phyloP scores from a whole-genome alignment of 2,113 vertebrate species.

The Orcinus orca region DNA sequence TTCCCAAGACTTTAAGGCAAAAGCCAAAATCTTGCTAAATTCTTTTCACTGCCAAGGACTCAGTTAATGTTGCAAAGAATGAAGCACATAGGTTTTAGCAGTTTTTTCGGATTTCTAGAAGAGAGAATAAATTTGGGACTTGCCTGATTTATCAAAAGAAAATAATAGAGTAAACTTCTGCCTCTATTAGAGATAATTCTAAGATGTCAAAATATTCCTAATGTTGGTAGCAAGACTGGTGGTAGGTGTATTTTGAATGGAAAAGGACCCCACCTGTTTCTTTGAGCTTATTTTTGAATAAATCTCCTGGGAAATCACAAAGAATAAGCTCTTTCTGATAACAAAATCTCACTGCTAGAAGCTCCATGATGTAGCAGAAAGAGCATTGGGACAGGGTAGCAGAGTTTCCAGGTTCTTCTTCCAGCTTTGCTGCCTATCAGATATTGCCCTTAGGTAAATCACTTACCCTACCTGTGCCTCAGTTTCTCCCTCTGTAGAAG shows the following conservation, averaged over 20 bases:
- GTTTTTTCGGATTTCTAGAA: not conserved
- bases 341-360: not conserved
- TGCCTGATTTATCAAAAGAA: not conserved
- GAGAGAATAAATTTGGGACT: not conserved
- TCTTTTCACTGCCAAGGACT: constrained; percentile 22
- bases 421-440: not conserved
- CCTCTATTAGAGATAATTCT: not conserved
- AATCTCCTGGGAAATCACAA: not conserved
- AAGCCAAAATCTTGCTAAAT: not conserved
- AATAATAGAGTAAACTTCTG: not conserved
- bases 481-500: not conserved
- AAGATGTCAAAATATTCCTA: not conserved
- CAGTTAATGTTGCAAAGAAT: not conserved
- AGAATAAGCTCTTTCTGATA: not conserved
- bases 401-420: not conserved
- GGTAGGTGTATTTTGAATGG: not conserved
- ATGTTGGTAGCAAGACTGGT: not conserved
- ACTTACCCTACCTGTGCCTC: not conserved
- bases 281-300: constrained; percentile 20
- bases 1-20: not conserved
- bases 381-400: not conserved
- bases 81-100: not conserved
- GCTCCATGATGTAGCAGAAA: not conserved
- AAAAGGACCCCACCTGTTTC: not conserved
- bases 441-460: not conserved